Base-by-base conservation (phyloP, 1,140 invertebrate genomes). In the Cydia pomonella region DNA sequence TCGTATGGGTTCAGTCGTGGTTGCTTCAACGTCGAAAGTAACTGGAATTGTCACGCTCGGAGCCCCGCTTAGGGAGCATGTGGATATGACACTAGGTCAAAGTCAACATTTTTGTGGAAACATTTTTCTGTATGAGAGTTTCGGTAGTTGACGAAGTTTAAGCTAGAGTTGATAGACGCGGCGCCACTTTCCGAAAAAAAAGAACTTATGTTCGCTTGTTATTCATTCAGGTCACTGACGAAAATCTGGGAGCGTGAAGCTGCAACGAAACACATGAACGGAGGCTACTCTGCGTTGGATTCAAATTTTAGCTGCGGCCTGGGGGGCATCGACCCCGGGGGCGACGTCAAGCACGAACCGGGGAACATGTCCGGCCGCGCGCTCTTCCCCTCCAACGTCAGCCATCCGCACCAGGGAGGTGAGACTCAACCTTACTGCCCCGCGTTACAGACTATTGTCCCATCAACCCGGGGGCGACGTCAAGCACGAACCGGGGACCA, bases 111-210 rank as follows among this genome's bases (percentile, higher is more conserved):
- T 33, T 5, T 38, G 33, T 38, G 33, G 33, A 38, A 38, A 38
- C 33, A 38, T 38, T 38, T 38, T 38, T 38, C 33, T 38, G 33
- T 38, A 10, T n/a, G n/a, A n/a, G n/a, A n/a, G n/a, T n/a, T n/a
- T n/a, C n/a, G n/a, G n/a, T n/a, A n/a, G n/a, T n/a, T n/a, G 95
- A 97, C 97, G 0, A 99, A 98, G 0, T 96, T 97, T 16, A 98
- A 99, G 86, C 94, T 99, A 74, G 96, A 99, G 88, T 89, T 99
- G 33, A 94, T 95, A 13, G 97, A 98, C 82, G 96, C 96, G 1
- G 96, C 85, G 94, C 95, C 92, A 90, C 95, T 87, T 85, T 98
- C 91, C 93, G 93, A 94, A 50, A 50, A 50, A 12, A 47, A 9
- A 44, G 7, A 44, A 44, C 41, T 18, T 5, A n/a, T 12, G 16